These are phyloP conservation scores for Rhynchonycteris naso DNA, from an alignment of 2,797 vertebrate species.

Conservation along the genomic window DNA sequence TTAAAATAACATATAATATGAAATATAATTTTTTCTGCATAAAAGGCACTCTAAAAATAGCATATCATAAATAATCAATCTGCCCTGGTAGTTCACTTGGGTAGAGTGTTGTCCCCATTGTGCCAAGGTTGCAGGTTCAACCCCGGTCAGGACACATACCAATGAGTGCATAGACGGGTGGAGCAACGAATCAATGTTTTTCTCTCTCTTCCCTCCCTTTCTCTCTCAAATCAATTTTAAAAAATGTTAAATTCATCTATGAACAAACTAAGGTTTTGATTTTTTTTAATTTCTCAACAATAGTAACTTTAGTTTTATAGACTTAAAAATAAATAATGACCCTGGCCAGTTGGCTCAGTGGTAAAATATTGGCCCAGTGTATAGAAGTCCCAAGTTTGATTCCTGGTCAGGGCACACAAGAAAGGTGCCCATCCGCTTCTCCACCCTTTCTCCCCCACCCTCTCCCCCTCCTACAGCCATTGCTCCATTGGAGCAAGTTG, in stretches of 20 bases:
- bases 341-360: background rate
- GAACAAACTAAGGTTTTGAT: background rate
- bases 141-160: too few species aligned
- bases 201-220: too few species aligned
- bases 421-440: background rate
- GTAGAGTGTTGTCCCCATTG: too few species aligned
- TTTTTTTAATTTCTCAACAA: background rate
- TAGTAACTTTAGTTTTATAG: background rate
- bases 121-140: too few species aligned
- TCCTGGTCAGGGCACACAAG: background rate
- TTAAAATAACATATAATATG: background rate
- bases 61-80: background rate
- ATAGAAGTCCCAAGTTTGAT: background rate
- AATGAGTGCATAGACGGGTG: too few species aligned
- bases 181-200: too few species aligned
- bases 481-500: too few species aligned
- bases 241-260: background rate
- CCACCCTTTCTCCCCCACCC: background rate
- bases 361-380: background rate
- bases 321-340: constrained; percentile 1
- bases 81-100: too few species aligned
- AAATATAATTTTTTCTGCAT: background rate
- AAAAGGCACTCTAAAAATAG: background rate
- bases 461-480: background rate
- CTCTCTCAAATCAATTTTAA: too few species aligned